Evolutionary conservation across 2,113 vertebrate species (phyloP), one percentile per base, ranked within the genome.

Genomic region (Atractosteus spatula): DNA sequence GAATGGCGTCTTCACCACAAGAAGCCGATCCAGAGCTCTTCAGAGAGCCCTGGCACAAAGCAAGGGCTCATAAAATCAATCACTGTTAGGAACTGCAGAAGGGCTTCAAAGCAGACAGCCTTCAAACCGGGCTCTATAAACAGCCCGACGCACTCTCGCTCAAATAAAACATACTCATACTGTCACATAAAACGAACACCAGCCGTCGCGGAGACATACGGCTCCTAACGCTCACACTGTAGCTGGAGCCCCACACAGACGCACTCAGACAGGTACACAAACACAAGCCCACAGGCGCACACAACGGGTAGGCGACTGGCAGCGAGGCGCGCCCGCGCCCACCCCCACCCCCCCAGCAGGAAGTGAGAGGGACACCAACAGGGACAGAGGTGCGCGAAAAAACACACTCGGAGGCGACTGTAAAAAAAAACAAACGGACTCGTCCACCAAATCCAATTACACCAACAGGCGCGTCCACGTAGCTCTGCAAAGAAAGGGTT

Each of bases 101-200:
- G 41, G 68, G 75, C 78, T 77, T 79, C 73, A 74, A 79, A 81
- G 71, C 69, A 76, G 75, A 64, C 64, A 77, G 77, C 56, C 67
- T 67, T 74, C 77, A 68, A 63, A 65, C 57, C 62, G 3, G 29
- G 62, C 62, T 65, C 62, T 65, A 43, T 65, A 65, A 79, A 82
- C 76, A 81, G 71, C 47, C 63, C 59, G 56, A 70, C 69, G 67
- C 67, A 73, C 68, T 54, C 59, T n/a, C 42, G 17, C 69, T 75
- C 74, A 80, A 78, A 78, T 77, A 73, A 82, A 78, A 75, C 70
- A 72, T 16, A 66, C 44, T 62, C 70, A 51, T 64, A 70, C 29
- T 73, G 57, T 14, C 57, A 59, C 57, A 59, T 59, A 59, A 59
- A 59, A 59, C 4, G 57, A 11, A 4, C 57, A 11, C 12, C 5